Percentiles rank a stretch among this genome's conserved stretches.
phyloP scores from a whole-genome alignment of 2,113 vertebrate species.

The Sigmodon hispidus region DNA sequence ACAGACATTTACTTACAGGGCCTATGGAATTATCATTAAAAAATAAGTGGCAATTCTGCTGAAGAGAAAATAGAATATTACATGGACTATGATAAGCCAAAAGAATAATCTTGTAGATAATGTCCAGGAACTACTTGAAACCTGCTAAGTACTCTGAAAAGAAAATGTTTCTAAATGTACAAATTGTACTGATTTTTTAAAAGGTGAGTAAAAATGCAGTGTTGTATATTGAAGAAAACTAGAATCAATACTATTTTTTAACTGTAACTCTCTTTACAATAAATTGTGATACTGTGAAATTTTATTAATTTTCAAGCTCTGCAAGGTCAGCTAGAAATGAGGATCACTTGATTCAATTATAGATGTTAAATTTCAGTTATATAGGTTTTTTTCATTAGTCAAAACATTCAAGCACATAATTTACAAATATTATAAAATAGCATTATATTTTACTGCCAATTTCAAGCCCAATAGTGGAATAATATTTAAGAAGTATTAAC shows the following conservation, averaged over 20 bases:
- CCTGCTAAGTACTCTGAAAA: background rate
- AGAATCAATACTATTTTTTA: background rate
- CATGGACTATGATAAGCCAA: background rate
- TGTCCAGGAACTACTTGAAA: background rate
- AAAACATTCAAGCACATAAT: background rate
- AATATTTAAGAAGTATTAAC: slow-evolving; percentile 47
- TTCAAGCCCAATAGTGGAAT: background rate
- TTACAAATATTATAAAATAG: background rate
- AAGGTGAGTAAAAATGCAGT: background rate
- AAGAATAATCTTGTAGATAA: background rate
- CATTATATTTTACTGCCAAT: slow-evolving; percentile 1
- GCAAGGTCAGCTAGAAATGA: background rate
- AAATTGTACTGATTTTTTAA: background rate
- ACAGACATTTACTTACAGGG: background rate
- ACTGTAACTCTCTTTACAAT: background rate
- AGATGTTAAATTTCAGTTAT: slow-evolving; percentile 19
- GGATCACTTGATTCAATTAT: slow-evolving; percentile 1
- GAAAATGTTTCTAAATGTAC: background rate
- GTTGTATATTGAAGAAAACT: background rate
- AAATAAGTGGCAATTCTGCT: background rate
- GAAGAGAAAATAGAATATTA: background rate
- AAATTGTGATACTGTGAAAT: background rate
- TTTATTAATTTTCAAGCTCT: background rate
- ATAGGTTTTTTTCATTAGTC: background rate
- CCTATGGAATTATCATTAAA: background rate